phyloP scores from a whole-genome alignment of 1,140 invertebrate genomes.

The Bombus waltoni region DNA sequence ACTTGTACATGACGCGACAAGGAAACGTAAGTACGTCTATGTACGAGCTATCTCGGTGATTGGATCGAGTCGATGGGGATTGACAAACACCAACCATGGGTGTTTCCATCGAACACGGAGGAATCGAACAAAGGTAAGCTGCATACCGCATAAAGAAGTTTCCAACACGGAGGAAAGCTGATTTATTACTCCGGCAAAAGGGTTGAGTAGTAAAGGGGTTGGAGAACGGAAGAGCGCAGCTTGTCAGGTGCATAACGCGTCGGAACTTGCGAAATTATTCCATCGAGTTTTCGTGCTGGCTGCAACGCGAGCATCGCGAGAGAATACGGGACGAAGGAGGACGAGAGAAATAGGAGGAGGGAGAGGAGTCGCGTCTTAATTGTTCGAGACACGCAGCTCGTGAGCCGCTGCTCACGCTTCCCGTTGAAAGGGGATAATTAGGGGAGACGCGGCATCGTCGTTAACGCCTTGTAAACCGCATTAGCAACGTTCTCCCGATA shows the following conservation, averaged over 20 bases:
- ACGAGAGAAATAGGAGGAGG: background rate
- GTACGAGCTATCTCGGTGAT: too few species aligned
- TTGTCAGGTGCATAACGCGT: slow-evolving; percentile 17
- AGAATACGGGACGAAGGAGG: background rate
- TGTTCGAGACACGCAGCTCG: slow-evolving; percentile 26
- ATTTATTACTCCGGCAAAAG: slow-evolving; percentile 20
- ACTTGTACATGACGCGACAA: background rate
- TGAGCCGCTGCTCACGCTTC: background rate
- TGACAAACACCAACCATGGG: slow-evolving; percentile 15
- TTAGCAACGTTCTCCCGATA: slow-evolving; percentile 20
- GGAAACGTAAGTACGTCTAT: background rate
- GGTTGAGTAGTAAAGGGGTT: background rate
- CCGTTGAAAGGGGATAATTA: slow-evolving; percentile 32
- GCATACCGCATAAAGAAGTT: slow-evolving; percentile 35
- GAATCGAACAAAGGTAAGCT: background rate
- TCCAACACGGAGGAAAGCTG: slow-evolving; percentile 26
- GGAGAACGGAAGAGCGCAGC: background rate
- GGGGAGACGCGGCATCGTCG: slow-evolving; percentile 2
- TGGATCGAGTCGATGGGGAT: background rate
- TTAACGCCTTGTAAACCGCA: slow-evolving; percentile 27
- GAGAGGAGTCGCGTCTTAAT: slow-evolving; percentile 22
- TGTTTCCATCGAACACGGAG: background rate
- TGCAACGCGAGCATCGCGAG: background rate
- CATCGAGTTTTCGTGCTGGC: slow-evolving; percentile 2
- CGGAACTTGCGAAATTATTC: slow-evolving; percentile 38